Evolutionary conservation across 2,113 vertebrate species (phyloP), one percentile per base, ranked within the genome.

Genomic region (Elanus axillaris): DNA sequence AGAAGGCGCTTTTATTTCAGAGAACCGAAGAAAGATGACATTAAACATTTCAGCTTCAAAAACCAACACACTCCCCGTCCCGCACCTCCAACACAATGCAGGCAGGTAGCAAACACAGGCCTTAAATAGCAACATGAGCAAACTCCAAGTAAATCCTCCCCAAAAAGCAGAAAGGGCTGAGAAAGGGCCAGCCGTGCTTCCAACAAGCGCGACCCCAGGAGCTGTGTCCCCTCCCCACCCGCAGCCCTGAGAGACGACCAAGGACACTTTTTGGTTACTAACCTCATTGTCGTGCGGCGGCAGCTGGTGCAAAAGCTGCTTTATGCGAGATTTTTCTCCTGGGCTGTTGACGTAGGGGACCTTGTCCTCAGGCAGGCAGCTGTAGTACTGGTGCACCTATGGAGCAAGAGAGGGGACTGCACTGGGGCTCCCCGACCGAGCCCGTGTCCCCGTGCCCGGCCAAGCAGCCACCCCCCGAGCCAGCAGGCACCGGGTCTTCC

Each of bases 241-340:
- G 0, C 84, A 43, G 88, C 60, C 56, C 53, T 8, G n/a, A 34
- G 9, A 40, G 48, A 43, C 9, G 38, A 63, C 94, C 4, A 0
- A 59, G 63, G 63, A 88, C 79, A 19, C 29, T 42, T 43, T 71
- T 21, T 1, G 48, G 93, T 43, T 80, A 97, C 98, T 98, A 95
- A 99, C 99, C 99, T 99, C 99, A 97, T 99, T 99, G 99, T 99
- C 99, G 20, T 99, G 99, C 0, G 99, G 99, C 0, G 99, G 99
- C 89, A 99, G 98, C 98, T 99, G 99, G 95, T 99, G 99, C 77
- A 99, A 97, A 59, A 99, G 99, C 98, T 99, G 99, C 90, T 99
- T 99, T 97, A 99, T 99, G 52, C 99, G 98, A 91, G 99, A 98
- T 94, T 99, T 99, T 97, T 99, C 99, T 95, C 99, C 99, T 0